Conservation (phyloP, 1,140 invertebrate genomes). For the Drosophila saltans region DNA sequence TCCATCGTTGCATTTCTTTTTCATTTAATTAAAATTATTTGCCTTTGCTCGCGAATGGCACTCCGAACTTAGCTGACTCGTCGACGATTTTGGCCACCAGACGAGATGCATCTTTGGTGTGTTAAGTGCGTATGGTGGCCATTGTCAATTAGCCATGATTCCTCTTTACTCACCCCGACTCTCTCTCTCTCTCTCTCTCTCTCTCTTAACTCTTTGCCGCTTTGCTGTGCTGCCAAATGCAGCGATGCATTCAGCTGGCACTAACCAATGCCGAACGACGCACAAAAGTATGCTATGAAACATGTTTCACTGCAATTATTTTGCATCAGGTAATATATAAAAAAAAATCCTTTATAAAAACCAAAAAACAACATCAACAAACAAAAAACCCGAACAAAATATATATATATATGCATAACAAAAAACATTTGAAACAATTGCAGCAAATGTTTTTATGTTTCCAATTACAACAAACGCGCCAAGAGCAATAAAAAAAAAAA, state of each 20-base stretch:
- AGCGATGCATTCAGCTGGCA: conserved; percentile 67
- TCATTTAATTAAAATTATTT: conserved; percentile 82
- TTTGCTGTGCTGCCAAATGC: conserved; percentile 41
- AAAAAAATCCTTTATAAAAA: conserved; percentile 40
- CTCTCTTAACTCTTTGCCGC: background rate
- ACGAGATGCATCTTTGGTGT: conserved; percentile 47
- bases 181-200: no score
- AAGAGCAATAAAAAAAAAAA: conserved; percentile 18
- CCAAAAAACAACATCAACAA: conserved; percentile 28
- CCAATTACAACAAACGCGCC: conserved; percentile 62
- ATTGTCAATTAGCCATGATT: conserved; percentile 71
- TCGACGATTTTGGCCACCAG: conserved; percentile 50
- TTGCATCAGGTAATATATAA: conserved; percentile 31
- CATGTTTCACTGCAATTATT: conserved; percentile 66
- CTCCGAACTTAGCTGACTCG: conserved; percentile 63
- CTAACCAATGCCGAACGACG: conserved; percentile 60
- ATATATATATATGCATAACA: conserved; percentile 32
- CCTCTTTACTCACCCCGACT: background rate
- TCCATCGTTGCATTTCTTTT: conserved; percentile 64
- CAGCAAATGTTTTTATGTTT: conserved; percentile 55
- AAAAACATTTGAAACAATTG: conserved; percentile 55
- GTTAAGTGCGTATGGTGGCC: conserved; percentile 61
- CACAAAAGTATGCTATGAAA: conserved; percentile 45
- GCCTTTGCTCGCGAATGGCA: conserved; percentile 63
- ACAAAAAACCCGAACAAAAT: conserved; percentile 36